A percentile compares a stretch with the other conserved stretches of the same genome.
Conservation (phyloP, 2,888 invertebrate genomes). For the Drosophila barbarae region DNA sequence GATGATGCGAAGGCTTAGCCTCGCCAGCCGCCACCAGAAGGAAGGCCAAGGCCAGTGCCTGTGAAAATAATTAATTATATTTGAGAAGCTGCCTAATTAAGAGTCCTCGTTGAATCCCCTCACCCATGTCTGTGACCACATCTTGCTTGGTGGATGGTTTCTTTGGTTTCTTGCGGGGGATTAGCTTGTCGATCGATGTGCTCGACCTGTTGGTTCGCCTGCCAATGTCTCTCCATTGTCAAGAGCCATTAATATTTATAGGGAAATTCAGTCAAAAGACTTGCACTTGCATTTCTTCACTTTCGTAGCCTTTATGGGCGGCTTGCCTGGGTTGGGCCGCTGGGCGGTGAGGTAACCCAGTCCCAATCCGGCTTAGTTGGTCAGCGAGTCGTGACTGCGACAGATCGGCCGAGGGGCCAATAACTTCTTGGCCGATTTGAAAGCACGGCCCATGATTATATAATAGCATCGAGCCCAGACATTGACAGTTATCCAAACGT, state of each 20-base stretch:
- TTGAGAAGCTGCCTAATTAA: background rate
- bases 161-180: slow-evolving; percentile 20
- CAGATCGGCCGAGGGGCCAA: slow-evolving; percentile 45
- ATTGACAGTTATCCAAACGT: slow-evolving; percentile 31
- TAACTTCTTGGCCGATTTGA: slow-evolving; percentile 51
- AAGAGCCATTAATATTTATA: slow-evolving; percentile 69
- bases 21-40: slow-evolving; percentile 26
- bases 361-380: slow-evolving; percentile 29
- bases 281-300: slow-evolving; percentile 54
- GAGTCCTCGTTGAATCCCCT: slow-evolving; percentile 33
- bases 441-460: slow-evolving; percentile 50
- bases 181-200: slow-evolving; percentile 24
- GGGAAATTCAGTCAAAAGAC: slow-evolving; percentile 40
- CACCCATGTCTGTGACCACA: slow-evolving; percentile 71
- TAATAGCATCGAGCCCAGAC: slow-evolving; percentile 38
- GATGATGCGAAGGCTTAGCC: slow-evolving; percentile 68
- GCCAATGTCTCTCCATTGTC: slow-evolving; percentile 67
- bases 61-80: background rate
- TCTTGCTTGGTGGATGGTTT: slow-evolving; percentile 45
- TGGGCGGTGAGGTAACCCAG: slow-evolving; percentile 47
- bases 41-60: slow-evolving; percentile 50
- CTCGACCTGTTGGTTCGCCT: slow-evolving; percentile 29
- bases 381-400: slow-evolving; percentile 63
- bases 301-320: slow-evolving; percentile 48
- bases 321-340: background rate